Evolutionary conservation across 1,140 invertebrate genomes (phyloP).

Genomic region (Drosophila paulistorum): DNA sequence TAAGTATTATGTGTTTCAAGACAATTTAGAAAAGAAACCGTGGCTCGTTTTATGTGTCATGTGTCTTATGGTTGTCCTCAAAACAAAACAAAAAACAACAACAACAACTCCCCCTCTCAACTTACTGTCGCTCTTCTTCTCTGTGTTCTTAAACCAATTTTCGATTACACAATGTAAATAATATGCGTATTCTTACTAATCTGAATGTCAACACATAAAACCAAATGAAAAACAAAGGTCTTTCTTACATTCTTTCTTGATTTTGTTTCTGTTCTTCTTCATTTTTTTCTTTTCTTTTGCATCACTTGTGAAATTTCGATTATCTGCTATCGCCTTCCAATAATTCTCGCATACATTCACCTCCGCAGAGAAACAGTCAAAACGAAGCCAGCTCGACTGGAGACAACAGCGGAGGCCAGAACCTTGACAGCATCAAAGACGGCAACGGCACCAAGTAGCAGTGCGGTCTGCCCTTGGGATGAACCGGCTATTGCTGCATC

Average conservation of each 20-base stretch:
- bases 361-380: constrained; percentile 64
- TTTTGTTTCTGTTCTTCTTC: too few species aligned
- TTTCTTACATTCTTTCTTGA: too few species aligned
- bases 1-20: neutral
- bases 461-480: constrained; percentile 89
- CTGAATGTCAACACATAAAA: constrained; percentile 18
- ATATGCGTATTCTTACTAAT: constrained; percentile 15
- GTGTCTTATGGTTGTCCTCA: neutral
- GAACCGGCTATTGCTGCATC: constrained; percentile 53
- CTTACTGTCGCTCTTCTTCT: neutral
- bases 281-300: neutral
- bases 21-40: neutral
- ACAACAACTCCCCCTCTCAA: neutral
- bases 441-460: constrained; percentile 84
- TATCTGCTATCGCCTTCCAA: neutral
- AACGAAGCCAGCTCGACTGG: constrained; percentile 63
- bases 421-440: neutral
- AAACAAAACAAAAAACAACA: too few species aligned
- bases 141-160: constrained; percentile 2
- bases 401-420: constrained; percentile 78
- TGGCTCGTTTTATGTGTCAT: neutral
- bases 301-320: constrained; percentile 17
- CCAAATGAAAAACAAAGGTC: neutral
- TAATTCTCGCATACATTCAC: neutral
- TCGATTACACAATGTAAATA: constrained; percentile 19